These are phyloP conservation scores for Brienomyrus longianalis DNA, from an alignment of 2,113 vertebrate species.

Conservation along the genomic window DNA sequence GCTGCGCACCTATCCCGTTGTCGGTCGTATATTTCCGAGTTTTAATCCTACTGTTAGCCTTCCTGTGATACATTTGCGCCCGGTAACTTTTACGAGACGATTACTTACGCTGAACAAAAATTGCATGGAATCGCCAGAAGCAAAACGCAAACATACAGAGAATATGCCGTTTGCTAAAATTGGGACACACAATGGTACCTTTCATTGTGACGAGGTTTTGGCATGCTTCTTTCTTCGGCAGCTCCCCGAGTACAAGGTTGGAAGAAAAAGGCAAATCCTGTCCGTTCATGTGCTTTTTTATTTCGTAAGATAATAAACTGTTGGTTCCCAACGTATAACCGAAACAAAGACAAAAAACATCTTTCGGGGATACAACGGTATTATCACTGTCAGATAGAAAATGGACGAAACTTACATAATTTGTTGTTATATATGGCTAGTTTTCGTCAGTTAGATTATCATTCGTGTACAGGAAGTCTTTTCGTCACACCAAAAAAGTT, in stretches of 20 bases:
- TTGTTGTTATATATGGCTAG: neutral
- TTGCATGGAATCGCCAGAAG: slow-evolving; percentile 47
- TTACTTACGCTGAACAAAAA: neutral
- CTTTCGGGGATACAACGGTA: neutral
- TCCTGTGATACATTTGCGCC: neutral
- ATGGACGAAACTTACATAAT: neutral
- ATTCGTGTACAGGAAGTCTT: neutral
- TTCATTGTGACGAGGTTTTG: slow-evolving; percentile 89
- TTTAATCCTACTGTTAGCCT: neutral
- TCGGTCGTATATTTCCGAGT: neutral
- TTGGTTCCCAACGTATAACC: neutral
- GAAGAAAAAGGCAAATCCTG: slow-evolving; percentile 1
- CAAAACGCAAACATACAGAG: slow-evolving; percentile 43
- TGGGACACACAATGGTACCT: slow-evolving; percentile 86
- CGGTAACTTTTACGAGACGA: neutral
- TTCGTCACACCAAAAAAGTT: neutral
- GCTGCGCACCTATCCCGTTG: neutral
- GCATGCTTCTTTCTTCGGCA: slow-evolving; percentile 81
- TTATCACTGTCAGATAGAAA: neutral
- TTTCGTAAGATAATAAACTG: neutral
- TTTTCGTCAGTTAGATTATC: neutral
- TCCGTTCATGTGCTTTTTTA: neutral
- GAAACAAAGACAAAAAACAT: neutral
- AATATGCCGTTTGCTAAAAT: slow-evolving; percentile 62
- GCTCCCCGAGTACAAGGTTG: slow-evolving; percentile 76